Base-by-base conservation (phyloP, 2,797 vertebrate genomes). In the Rhodeus uyekii region DNA sequence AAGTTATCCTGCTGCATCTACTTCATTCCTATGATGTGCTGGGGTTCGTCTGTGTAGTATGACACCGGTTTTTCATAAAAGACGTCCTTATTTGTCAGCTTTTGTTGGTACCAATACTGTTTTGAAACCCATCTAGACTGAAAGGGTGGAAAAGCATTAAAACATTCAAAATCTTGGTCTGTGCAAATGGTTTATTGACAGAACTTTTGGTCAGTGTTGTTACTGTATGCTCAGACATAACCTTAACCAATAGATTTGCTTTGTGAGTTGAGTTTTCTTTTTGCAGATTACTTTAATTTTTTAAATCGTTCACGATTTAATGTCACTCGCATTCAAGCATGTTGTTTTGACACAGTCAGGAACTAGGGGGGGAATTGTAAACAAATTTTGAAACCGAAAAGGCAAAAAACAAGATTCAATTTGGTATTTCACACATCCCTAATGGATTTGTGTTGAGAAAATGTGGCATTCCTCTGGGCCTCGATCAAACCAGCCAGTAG, bases 381-480 rank as follows among this genome's bases (percentile, higher is more conserved):
- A n/a, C n/a, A n/a, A n/a, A n/a, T n/a, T 46, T 46, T 8, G 12
- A 38, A 63, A 74, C 60, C 53, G 46, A 50, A 44, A 38, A 73
- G 80, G n/a, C n/a, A n/a, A 64, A 75, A 76, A 84, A 81, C 13
- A 12, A 55, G 77, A 85, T 87, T 73, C 50, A 63, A 64, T 75
- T 32, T 60, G 36, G 29, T 22, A 38, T 71, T 82, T 39, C 5
- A 69, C 48, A 71, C 64, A 67, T 81, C 64, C 39, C 29, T 75
- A 42, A 65, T 71, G 73, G 74, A 80, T 83, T 81, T 78, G 27
- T 77, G 72, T 38, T 61, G 80, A 80, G 71, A 74, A 32, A 74
- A 80, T 78, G 83, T 78, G 38, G 60, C 32, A 13, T 80, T 80
- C 58, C 80, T n/a, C n/a, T 85, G 81, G 78, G 81, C 84, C 73